Percentiles rank a stretch among this genome's conserved stretches.
phyloP scores from a whole-genome alignment of 1,140 invertebrate genomes.

The Maniola jurtina region DNA sequence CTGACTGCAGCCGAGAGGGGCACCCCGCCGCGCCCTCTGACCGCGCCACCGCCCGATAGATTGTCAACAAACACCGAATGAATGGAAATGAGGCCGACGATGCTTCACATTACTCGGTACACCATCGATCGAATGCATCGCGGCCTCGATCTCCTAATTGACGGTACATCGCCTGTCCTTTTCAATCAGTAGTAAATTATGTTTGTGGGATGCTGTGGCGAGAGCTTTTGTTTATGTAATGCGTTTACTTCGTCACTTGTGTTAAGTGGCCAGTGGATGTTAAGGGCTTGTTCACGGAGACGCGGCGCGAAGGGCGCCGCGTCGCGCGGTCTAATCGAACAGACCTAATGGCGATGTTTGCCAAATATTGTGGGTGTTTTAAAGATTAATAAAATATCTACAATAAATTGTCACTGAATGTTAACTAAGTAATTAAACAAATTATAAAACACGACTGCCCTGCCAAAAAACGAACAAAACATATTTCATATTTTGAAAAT shows the following conservation, averaged over 20 bases:
- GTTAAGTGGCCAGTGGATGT: not conserved
- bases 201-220: conserved; percentile 12
- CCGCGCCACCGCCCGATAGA: conserved; percentile 47
- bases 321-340: too few species aligned
- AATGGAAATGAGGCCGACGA: conserved; percentile 67
- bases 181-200: conserved; percentile 12
- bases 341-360: too few species aligned
- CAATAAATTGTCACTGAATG: too few species aligned
- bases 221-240: conserved; percentile 15
- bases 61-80: conserved; percentile 70
- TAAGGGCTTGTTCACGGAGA: not conserved
- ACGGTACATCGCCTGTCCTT: conserved; percentile 21
- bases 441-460: too few species aligned
- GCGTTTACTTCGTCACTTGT: conserved; percentile 10
- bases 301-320: too few species aligned
- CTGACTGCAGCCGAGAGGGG: conserved; percentile 59
- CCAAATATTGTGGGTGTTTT: too few species aligned
- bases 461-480: too few species aligned
- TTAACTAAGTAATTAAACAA: too few species aligned
- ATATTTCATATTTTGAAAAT: too few species aligned
- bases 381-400: too few species aligned
- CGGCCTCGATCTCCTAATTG: conserved; percentile 23
- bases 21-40: conserved; percentile 47
- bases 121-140: conserved; percentile 36
- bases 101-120: conserved; percentile 33